Conservation (phyloP, 2,797 vertebrate genomes). For the Hylomyscus alleni region DNA sequence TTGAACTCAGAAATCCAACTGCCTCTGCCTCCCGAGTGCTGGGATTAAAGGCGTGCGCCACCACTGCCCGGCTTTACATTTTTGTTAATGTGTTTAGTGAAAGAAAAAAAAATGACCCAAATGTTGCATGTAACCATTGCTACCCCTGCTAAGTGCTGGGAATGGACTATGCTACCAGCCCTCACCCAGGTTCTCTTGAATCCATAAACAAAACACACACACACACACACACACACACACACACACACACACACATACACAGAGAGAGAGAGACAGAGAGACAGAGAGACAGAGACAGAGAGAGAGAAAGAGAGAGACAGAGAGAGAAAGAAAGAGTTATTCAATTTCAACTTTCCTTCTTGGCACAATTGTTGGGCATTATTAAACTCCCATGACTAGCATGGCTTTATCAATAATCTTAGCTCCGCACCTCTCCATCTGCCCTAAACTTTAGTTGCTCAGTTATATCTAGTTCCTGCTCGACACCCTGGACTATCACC, state of each 20-base stretch:
- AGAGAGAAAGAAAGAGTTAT: not conserved
- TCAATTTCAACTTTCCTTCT: not conserved
- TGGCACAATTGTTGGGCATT: not conserved
- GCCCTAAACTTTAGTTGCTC: not conserved
- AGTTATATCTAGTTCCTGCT: not conserved
- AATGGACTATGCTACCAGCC: not conserved
- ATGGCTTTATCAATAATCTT: not conserved
- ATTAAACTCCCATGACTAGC: not conserved
- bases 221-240: not conserved
- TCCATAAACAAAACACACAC: not conserved
- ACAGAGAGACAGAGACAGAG: too few relatives aligned
- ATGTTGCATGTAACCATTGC: not conserved
- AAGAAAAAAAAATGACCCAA: not conserved
- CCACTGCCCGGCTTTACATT: too few relatives aligned
- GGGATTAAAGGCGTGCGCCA: too few relatives aligned
- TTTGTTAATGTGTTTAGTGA: not conserved
- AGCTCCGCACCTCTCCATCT: not conserved
- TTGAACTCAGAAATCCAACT: too few relatives aligned
- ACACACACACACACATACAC: too few relatives aligned
- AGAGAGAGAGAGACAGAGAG: too few relatives aligned
- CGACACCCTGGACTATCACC: accelerated
- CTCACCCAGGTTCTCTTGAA: not conserved
- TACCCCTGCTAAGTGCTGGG: not conserved
- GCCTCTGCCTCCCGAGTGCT: too few relatives aligned
- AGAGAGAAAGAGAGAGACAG: too few relatives aligned